Conservation (phyloP, 2,888 invertebrate genomes). For the Ichneumon xanthorius region DNA sequence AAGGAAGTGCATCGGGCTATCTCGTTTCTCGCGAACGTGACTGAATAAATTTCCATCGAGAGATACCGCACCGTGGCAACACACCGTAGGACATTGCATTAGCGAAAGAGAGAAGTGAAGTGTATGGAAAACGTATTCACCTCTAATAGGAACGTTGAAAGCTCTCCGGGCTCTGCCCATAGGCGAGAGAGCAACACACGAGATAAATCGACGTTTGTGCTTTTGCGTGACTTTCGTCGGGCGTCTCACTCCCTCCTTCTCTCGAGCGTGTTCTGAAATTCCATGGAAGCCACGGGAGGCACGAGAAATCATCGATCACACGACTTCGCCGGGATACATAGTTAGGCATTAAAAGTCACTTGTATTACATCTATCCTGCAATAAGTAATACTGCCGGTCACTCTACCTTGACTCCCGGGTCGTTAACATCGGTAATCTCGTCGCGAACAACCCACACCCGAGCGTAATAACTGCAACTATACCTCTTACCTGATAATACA, state of each 20-base stretch:
- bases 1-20: slow-evolving; percentile 36
- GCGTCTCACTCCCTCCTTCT: slow-evolving; percentile 8
- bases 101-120: not conserved
- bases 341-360: not conserved
- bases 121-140: slow-evolving; percentile 13
- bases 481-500: slow-evolving; percentile 49
- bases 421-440: slow-evolving; percentile 58
- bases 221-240: slow-evolving; percentile 63
- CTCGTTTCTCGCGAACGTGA: slow-evolving; percentile 53
- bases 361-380: not conserved
- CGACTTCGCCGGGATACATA: slow-evolving; percentile 3
- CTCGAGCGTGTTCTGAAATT: slow-evolving; percentile 58
- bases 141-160: slow-evolving; percentile 36
- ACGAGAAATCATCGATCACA: slow-evolving; percentile 64
- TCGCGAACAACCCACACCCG: slow-evolving; percentile 10
- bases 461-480: slow-evolving; percentile 42
- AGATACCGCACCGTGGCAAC: not conserved
- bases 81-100: not conserved
- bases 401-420: slow-evolving; percentile 54
- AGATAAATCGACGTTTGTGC: slow-evolving; percentile 64
- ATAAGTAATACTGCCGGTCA: slow-evolving; percentile 15
- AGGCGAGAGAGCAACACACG: slow-evolving; percentile 1
- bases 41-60: slow-evolving; percentile 71
- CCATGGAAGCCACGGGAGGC: slow-evolving; percentile 62
- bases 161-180: not conserved